phyloP scores from a whole-genome alignment of 2,888 invertebrate species.

The Nephrotoma appendiculata region DNA sequence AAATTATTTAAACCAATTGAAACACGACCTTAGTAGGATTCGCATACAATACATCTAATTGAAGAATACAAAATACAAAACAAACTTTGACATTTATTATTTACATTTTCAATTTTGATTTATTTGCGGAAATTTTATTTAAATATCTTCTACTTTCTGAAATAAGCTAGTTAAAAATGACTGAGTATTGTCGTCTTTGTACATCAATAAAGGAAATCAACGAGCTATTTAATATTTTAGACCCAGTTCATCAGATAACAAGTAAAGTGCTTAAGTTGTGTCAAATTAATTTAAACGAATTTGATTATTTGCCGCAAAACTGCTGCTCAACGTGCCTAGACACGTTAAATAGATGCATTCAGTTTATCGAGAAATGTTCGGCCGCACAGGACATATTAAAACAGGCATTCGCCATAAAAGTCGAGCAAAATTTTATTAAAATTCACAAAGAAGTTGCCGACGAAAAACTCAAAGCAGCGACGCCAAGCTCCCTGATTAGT shows the following conservation, averaged over 20 bases:
- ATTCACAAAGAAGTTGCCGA: not conserved
- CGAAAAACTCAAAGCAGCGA: not conserved
- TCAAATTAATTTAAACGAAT: conserved; percentile 14
- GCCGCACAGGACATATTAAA: conserved; percentile 21
- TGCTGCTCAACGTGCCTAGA: conserved; percentile 19
- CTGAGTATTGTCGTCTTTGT: conserved; percentile 21
- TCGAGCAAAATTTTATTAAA: not conserved
- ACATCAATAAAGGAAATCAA: conserved; percentile 19
- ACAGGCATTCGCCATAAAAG: not conserved
- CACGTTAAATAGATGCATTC: conserved; percentile 15
- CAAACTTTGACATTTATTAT: not conserved
- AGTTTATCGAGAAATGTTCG: conserved; percentile 18
- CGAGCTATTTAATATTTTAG: conserved; percentile 13
- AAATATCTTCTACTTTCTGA: not conserved
- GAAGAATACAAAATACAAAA: not conserved
- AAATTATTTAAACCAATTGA: too few species aligned
- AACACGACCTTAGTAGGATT: not conserved
- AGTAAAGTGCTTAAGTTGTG: conserved; percentile 18
- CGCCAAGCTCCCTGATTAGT: not conserved
- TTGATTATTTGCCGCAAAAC: conserved; percentile 18
- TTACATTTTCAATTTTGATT: not conserved
- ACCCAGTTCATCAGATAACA: conserved; percentile 15
- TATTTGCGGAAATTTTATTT: not conserved
- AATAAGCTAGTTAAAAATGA: conserved; percentile 9
- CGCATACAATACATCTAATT: not conserved